Base-by-base conservation (phyloP, 2,113 vertebrate genomes). In the Girardinichthys multiradiatus region DNA sequence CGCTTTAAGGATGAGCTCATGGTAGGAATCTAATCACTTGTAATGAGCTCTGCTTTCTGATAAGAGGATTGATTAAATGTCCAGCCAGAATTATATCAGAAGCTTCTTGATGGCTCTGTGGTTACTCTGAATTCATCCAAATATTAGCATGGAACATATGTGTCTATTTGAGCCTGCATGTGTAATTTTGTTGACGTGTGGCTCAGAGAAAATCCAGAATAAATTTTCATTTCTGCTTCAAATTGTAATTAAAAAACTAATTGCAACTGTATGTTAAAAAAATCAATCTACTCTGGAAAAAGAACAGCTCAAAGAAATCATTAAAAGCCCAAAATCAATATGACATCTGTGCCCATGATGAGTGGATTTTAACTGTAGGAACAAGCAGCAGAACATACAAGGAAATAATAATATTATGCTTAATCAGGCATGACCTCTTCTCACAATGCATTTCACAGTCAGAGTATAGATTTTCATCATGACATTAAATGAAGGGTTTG, bases 371-470 rank as follows among this genome's bases (percentile, higher is more conserved):
- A 51, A 19, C 4, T 21, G 21, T 37, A 31, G 12, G 26, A 68
- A 74, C 51, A 37, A 57, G 31, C 9, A 24, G 27, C 17, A 19
- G 42, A 45, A 54, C 10, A 54, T 28, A 61, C 12, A n/a, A 30
- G 39, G 5, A 61, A 31, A 48, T 28, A 61, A n/a, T 15, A 2
- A 48, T 27, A 33, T 33, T 51, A 19, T 60, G 30, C 17, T 58
- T 48, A 66, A 12, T 30, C 61, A 75, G 8, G 57, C n/a, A 29
- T 26, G 48, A 11, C 8, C 28, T 26, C 51, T 9, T 19, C 27
- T 31, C 30, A 31, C 13, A 29, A 70, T 42, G 7, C 61, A 72
- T 51, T 70, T 72, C 33, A 45, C 39, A 76, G 35, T 57, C 27
- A 59, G 26, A 51, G 27, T n/a, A 60, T 57, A 13, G 2, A n/a